Evolutionary conservation across 1,140 invertebrate genomes (phyloP), one percentile per base, ranked within the genome.

Genomic region (Heliconius hewitsoni): DNA sequence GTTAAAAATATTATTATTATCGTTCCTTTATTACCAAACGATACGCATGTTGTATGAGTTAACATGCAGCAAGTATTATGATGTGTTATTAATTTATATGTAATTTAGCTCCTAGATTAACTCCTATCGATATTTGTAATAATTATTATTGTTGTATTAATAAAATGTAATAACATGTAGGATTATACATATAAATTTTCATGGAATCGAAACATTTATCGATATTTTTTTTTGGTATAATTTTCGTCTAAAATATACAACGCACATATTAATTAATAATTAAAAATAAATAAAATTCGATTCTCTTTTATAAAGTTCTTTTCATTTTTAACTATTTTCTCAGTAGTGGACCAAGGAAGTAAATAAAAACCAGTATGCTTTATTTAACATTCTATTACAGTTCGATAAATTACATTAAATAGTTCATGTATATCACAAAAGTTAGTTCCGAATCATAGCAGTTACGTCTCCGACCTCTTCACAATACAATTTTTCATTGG

Each of bases 51-150:
- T 66, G 42, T 46, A 46, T 73, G 80, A 72, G 81, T 79, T 82
- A 73, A 76, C 78, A 79, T 82, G 80, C 81, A 83, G 81, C 79
- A 89, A 92, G 87, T 92, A 92, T 92, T 86, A 89, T 83, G 84
- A 85, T 88, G 87, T 92, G 88, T 92, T 92, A 90, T 89, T 90
- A 91, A 90, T 90, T 90, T 90, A 92, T 89, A 83, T 87, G 80
- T 92, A 92, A 86, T 78, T 76, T 90, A 90, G 86, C 81, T 80
- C 74, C 66, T 89, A 84, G 83, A 80, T 74, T 86, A 86, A 83
- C 72, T 77, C 13, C 60, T 79, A 74, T 46, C 18, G 71, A 83
- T 78, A 78, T 78, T 55, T 80, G 81, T 85, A 86, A 83, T 52
- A 6, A 52, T 19, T 52, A 52, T 81, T 66, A 66, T 30, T 77